Evolutionary conservation across 2,888 invertebrate genomes (phyloP), one percentile per base, ranked within the genome.

Genomic region (Athalia rosae): DNA sequence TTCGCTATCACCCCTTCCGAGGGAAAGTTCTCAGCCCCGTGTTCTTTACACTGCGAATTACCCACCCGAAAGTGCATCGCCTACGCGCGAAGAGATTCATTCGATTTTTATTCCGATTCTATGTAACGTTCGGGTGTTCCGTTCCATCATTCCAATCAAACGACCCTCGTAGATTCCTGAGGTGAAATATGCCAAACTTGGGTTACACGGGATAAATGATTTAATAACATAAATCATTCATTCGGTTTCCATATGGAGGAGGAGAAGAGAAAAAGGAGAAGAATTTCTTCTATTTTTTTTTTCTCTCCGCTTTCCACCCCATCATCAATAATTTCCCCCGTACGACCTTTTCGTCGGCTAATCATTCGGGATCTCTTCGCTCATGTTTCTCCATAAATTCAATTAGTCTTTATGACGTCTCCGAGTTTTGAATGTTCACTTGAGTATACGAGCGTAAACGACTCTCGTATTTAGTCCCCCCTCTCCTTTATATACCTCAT

Each of bases 41-140:
- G 13, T 50, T 67, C 41, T 41, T 45, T 11, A 1, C 47, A 6
- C 47, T n/a, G 3, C 63, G 28, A 53, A 67, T 53, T 67, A 11
- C 53, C 47, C 5, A 67, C 67, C 67, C 28, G 28, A 53, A 41
- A 67, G 48, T 53, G 5, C 53, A 13, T 64, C 64, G 15, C 28
- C 28, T 28, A 28, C 28, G 28, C 28, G 0, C 28, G 0, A 28
- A 48, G 28, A 67, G 67, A 67, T 67, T 67, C 50, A 67, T 67
- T 48, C 47, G 45, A 15, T 45, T 28, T 53, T 48, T 53, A 67
- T 53, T 67, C 28, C 11, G 50, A 67, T 67, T 41, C 50, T 6
- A 11, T 41, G 43, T 53, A n/a, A 8, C n/a, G 53, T 48, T 48
- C 15, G n/a, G 6, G 5, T 43, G 48, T 47, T 62, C 43, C 62